These are phyloP conservation scores for Nilaparvata lugens DNA, from an alignment of 1,140 invertebrate species.

Conservation along the genomic window DNA sequence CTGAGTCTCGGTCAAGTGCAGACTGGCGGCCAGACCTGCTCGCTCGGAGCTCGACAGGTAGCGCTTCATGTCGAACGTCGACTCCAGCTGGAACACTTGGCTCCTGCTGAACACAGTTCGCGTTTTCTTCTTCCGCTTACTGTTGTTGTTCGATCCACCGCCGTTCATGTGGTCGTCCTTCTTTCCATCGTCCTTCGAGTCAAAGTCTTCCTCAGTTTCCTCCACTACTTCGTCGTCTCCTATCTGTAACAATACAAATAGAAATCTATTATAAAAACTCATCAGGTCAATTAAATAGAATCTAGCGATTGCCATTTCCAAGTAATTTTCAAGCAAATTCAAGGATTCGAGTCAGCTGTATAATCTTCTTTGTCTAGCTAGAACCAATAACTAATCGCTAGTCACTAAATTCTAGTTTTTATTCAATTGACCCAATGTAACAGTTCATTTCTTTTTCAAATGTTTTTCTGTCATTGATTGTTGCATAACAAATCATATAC, in stretches of 20 bases:
- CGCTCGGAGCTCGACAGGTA: conserved; percentile 94
- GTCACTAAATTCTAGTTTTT: too few relatives aligned
- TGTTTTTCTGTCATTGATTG: too few relatives aligned
- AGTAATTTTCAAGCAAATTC: too few relatives aligned
- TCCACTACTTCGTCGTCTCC: conserved; percentile 34
- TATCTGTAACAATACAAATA: not conserved
- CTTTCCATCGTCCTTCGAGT: conserved; percentile 43
- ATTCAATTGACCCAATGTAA: too few relatives aligned
- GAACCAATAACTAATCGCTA: too few relatives aligned
- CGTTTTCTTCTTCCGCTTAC: conserved; percentile 95
- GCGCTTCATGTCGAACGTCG: conserved; percentile 95
- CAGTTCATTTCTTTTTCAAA: too few relatives aligned
- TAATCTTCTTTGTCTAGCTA: too few relatives aligned
- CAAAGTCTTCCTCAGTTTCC: conserved; percentile 52
- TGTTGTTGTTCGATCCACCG: conserved; percentile 46
- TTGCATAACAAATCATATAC: too few relatives aligned
- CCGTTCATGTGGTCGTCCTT: conserved; percentile 32
- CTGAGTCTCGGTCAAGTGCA: conserved; percentile 92
- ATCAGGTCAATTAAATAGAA: too few relatives aligned
- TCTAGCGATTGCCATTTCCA: too few relatives aligned
- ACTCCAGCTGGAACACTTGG: conserved; percentile 93
- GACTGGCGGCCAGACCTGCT: conserved; percentile 82
- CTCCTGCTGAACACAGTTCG: conserved; percentile 93
- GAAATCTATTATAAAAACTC: too few relatives aligned
- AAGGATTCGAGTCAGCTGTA: too few relatives aligned